Percentiles rank a stretch among this genome's conserved stretches.
Evolutionary conservation across 2,797 vertebrate species (phyloP).

Genomic region (Rhabdomys pumilio): DNA sequence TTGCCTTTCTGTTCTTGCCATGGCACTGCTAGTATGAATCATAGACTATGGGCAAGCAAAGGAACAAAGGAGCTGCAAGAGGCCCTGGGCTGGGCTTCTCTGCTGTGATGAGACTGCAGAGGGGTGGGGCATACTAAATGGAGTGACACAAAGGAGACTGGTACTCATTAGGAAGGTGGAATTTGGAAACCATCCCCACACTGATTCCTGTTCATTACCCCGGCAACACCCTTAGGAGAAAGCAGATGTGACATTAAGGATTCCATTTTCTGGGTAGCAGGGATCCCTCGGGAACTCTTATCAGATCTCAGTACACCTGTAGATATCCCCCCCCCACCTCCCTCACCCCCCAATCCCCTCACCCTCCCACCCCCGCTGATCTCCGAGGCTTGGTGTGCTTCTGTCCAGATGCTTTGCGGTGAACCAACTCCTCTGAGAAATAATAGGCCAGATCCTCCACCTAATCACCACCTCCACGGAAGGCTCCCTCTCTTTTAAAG

Average conservation of each 20-base stretch:
- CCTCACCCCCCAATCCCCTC: no score
- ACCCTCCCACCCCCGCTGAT: neutral
- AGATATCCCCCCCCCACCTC: neutral
- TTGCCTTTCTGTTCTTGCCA: conserved; percentile 49
- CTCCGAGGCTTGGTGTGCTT: rapidly evolving
- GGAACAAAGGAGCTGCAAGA: neutral
- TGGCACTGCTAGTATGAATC: neutral
- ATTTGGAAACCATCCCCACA: neutral
- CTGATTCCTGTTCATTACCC: neutral
- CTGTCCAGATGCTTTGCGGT: neutral
- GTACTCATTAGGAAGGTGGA: neutral
- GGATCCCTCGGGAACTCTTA: neutral
- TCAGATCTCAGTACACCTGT: neutral
- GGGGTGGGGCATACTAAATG: neutral
- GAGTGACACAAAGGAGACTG: neutral
- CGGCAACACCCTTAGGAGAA: neutral
- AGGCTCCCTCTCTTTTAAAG: neutral
- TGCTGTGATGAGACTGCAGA: neutral
- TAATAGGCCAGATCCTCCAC: neutral
- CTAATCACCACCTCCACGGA: neutral
- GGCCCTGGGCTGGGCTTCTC: neutral
- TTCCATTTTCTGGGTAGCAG: neutral
- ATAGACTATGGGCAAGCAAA: neutral
- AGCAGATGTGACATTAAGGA: neutral
- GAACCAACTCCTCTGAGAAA: neutral